These are phyloP conservation scores for Galbula dea DNA, from an alignment of 2,113 vertebrate genomes.

Conservation along the genomic window DNA sequence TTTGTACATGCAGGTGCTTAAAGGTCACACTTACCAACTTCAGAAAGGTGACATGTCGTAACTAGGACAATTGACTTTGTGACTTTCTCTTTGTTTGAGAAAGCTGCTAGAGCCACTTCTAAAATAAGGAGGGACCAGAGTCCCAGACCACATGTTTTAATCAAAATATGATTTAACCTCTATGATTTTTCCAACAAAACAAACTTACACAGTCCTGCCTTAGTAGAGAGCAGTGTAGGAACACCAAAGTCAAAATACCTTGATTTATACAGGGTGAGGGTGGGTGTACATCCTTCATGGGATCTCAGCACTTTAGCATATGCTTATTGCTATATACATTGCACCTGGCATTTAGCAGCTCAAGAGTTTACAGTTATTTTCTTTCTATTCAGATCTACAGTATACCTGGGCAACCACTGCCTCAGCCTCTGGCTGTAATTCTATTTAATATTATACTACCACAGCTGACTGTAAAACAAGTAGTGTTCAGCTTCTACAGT, in stretches of 20 bases:
- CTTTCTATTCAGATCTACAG: not conserved
- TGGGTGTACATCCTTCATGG: fast-evolving
- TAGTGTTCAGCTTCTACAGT: not conserved
- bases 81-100: not conserved
- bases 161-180: not conserved
- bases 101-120: not conserved
- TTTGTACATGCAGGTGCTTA: conserved; percentile 48
- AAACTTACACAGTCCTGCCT: not conserved
- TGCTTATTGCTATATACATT: not conserved
- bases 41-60: not conserved
- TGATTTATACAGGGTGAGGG: not conserved
- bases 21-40: not conserved
- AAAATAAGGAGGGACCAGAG: not conserved
- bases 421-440: conserved; percentile 20
- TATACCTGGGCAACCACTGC: not conserved
- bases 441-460: conserved; percentile 5
- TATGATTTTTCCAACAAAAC: not conserved
- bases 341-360: not conserved
- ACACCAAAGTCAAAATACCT: not conserved
- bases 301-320: not conserved
- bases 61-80: not conserved
- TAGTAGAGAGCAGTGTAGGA: not conserved
- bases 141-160: not conserved
- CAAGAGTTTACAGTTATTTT: conserved; percentile 15
- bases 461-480: conserved; percentile 6